Evolutionary conservation across 2,113 vertebrate species (phyloP).

Genomic region (Xyrauchen texanus): DNA sequence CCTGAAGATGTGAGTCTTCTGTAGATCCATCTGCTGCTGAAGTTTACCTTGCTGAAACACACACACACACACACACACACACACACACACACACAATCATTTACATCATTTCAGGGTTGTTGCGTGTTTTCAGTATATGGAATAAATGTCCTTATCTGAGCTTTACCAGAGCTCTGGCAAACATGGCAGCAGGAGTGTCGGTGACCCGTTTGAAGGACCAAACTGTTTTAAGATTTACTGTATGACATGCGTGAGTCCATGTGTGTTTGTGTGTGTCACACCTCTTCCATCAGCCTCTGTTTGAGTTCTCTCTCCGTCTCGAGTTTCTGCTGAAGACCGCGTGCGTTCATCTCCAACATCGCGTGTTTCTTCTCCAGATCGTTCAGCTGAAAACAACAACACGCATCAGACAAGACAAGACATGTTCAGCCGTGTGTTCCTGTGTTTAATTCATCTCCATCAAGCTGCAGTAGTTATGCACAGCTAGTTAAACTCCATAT

Average conservation of each 20-base stretch:
- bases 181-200: too few relatives aligned
- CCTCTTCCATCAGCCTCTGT: slow-evolving; percentile 97
- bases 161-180: too few relatives aligned
- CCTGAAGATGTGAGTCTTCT: slow-evolving; percentile 97
- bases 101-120: too few relatives aligned
- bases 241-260: too few relatives aligned
- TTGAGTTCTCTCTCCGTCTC: slow-evolving; percentile 97
- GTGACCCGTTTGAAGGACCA: too few relatives aligned
- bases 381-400: slow-evolving; percentile 78
- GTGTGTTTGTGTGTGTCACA: slow-evolving; percentile 55
- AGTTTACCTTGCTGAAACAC: slow-evolving; percentile 89
- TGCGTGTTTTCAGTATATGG: too few relatives aligned
- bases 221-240: too few relatives aligned
- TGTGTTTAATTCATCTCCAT: slow-evolving; percentile 8
- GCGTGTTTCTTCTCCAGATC: slow-evolving; percentile 98
- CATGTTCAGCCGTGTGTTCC: background rate
- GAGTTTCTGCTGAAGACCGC: slow-evolving; percentile 95
- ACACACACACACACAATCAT: slow-evolving; percentile 16
- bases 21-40: slow-evolving; percentile 98
- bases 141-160: too few relatives aligned
- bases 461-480: background rate
- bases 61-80: slow-evolving; percentile 46
- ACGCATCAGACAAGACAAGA: background rate
- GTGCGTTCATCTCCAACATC: slow-evolving; percentile 98
- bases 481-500: slow-evolving; percentile 1